phyloP scores from a whole-genome alignment of 1,140 invertebrate genomes.

The Antheraea mylitta region DNA sequence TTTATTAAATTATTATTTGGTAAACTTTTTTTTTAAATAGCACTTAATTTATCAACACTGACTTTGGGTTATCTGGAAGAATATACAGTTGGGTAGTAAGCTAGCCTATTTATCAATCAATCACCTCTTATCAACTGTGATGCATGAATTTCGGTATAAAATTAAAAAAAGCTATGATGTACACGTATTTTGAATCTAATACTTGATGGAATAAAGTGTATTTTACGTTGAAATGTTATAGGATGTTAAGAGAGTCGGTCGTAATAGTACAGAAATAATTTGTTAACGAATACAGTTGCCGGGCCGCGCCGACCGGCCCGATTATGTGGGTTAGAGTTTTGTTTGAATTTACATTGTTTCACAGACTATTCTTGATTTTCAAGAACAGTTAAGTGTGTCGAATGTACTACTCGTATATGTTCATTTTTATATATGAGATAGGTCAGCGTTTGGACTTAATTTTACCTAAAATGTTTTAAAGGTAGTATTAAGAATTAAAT shows the following conservation, averaged over 20 bases:
- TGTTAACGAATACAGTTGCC: conserved; percentile 25
- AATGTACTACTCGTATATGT: neutral
- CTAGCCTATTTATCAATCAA: too few relatives aligned
- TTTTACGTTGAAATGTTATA: conserved; percentile 8
- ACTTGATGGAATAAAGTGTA: conserved; percentile 7
- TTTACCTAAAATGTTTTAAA: neutral
- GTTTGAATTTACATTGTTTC: conserved; percentile 16
- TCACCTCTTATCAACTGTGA: too few relatives aligned
- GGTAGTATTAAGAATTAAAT: too few relatives aligned
- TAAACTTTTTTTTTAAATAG: too few relatives aligned
- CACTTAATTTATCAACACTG: too few relatives aligned
- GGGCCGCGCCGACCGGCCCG: neutral
- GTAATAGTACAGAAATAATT: conserved; percentile 30
- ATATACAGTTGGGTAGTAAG: too few relatives aligned
- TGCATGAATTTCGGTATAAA: neutral
- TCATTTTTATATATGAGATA: neutral
- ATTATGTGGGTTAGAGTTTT: conserved; percentile 19
- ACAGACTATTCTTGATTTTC: conserved; percentile 4
- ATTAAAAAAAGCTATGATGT: neutral
- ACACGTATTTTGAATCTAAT: conserved; percentile 1
- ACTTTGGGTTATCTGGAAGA: too few relatives aligned
- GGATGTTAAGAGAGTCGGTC: neutral
- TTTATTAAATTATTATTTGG: too few relatives aligned
- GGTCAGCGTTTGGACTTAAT: neutral
- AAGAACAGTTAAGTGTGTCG: neutral